Percentiles rank a stretch among this genome's conserved stretches.
Conservation (phyloP, 2,888 invertebrate species). For the Lasioglossum oenotherae region DNA sequence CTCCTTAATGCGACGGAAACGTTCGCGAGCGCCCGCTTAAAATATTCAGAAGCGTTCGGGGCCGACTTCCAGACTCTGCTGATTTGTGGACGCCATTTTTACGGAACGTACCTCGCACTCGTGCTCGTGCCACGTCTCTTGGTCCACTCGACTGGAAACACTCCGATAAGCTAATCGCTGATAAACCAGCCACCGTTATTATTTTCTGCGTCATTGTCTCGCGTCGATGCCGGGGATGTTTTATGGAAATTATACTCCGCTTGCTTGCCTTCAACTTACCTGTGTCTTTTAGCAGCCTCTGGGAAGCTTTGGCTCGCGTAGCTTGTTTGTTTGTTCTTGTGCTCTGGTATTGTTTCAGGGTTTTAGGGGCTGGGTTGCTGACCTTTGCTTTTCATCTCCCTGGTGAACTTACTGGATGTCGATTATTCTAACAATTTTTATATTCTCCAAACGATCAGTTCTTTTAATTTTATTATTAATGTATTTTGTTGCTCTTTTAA, state of each 20-base stretch:
- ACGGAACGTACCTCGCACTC: background rate
- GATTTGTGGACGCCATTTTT: background rate
- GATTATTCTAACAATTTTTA: no score
- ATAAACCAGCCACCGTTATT: conserved; percentile 1
- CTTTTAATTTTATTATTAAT: no score
- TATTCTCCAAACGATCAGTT: background rate
- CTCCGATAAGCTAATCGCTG: conserved; percentile 39
- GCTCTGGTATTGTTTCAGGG: background rate
- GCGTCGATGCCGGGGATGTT: background rate
- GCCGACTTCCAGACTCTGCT: background rate
- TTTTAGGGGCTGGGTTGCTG: background rate
- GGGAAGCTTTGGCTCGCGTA: background rate
- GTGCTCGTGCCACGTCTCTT: background rate
- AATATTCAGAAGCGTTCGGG: conserved; percentile 4
- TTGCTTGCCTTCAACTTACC: background rate
- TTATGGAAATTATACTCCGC: conserved; percentile 4
- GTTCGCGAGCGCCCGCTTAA: conserved; percentile 3
- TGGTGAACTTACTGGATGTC: no score
- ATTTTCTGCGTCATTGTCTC: conserved; percentile 24
- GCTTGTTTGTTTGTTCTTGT: background rate
- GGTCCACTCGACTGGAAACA: conserved; percentile 26
- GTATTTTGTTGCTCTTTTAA: no score
- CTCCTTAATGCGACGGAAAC: conserved; percentile 30
- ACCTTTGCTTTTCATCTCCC: no score
- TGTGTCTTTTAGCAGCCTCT: background rate